Percentiles rank a stretch among this genome's conserved stretches.
phyloP scores from a whole-genome alignment of 2,113 vertebrate species.

The Pterophyllum scalare region DNA sequence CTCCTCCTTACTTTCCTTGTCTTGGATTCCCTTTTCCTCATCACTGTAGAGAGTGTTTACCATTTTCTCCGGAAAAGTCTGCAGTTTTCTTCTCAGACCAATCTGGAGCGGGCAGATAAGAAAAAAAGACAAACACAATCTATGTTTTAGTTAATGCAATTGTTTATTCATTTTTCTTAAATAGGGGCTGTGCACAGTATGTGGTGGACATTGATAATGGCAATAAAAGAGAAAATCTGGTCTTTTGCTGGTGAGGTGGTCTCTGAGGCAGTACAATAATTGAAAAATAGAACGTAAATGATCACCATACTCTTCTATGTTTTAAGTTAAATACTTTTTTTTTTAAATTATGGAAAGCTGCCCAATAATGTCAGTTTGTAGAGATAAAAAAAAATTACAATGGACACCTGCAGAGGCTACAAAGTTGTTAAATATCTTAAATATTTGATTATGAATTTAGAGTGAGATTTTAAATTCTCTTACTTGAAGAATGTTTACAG shows the following conservation, averaged over 20 bases:
- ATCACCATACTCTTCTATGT: not conserved
- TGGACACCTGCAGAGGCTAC: not conserved
- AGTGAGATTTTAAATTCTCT: not conserved
- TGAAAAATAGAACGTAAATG: not conserved
- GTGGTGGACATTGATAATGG: slow-evolving; percentile 27
- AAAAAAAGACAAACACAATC: slow-evolving; percentile 36
- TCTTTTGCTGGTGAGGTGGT: not conserved
- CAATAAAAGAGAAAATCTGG: slow-evolving; percentile 8
- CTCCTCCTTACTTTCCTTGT: slow-evolving; percentile 96
- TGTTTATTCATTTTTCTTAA: slow-evolving; percentile 10
- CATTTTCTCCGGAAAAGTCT: slow-evolving; percentile 94
- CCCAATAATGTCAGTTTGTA: not conserved
- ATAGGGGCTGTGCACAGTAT: slow-evolving; percentile 1
- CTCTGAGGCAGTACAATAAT: slow-evolving; percentile 1
- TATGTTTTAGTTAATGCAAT: slow-evolving; percentile 18
- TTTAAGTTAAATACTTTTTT: not conserved
- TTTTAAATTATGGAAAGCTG: too few species aligned
- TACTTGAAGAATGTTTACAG: too few species aligned
- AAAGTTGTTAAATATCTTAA: not conserved
- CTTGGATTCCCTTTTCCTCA: slow-evolving; percentile 93
- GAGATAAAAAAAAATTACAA: not conserved
- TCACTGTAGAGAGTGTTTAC: slow-evolving; percentile 92
- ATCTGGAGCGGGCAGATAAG: slow-evolving; percentile 79
- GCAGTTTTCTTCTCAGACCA: slow-evolving; percentile 86
- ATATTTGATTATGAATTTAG: not conserved